Evolutionary conservation across 2,113 vertebrate genomes (phyloP).

Genomic region (Microtus richardsoni): DNA sequence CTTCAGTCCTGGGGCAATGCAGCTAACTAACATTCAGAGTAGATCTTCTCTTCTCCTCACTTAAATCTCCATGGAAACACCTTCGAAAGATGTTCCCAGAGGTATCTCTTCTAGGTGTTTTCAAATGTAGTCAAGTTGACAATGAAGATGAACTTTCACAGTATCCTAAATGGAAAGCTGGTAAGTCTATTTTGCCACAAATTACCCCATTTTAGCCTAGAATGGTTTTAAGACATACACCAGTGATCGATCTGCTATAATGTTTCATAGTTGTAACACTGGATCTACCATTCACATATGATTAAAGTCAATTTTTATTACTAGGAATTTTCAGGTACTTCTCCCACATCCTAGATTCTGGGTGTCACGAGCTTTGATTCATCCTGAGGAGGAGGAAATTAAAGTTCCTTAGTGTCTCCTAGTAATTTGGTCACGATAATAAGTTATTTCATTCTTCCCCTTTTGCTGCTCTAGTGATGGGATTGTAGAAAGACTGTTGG

Average conservation of each 20-base stretch:
- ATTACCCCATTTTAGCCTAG: background rate
- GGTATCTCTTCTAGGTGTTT: background rate
- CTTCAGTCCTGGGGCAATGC: background rate
- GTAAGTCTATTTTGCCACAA: background rate
- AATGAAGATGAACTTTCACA: background rate
- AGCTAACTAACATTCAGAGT: background rate
- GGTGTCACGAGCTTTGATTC: slow-evolving; percentile 16
- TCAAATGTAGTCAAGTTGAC: background rate
- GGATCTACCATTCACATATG: background rate
- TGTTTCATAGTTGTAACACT: background rate
- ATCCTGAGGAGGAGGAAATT: background rate
- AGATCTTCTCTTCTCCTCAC: background rate
- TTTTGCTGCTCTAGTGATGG: background rate
- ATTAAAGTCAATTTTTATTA: background rate
- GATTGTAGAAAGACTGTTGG: background rate
- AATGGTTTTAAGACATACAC: background rate
- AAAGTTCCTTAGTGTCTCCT: background rate
- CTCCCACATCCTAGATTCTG: background rate
- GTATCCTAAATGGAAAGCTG: background rate
- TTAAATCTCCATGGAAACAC: background rate
- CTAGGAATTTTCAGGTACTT: slow-evolving; percentile 27
- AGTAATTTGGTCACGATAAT: background rate
- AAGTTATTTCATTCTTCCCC: background rate
- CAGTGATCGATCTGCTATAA: background rate
- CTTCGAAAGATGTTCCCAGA: background rate